Evolutionary conservation across 1,140 invertebrate genomes (phyloP), one percentile per base, ranked within the genome.

Genomic region (Eurosta solidaginis): DNA sequence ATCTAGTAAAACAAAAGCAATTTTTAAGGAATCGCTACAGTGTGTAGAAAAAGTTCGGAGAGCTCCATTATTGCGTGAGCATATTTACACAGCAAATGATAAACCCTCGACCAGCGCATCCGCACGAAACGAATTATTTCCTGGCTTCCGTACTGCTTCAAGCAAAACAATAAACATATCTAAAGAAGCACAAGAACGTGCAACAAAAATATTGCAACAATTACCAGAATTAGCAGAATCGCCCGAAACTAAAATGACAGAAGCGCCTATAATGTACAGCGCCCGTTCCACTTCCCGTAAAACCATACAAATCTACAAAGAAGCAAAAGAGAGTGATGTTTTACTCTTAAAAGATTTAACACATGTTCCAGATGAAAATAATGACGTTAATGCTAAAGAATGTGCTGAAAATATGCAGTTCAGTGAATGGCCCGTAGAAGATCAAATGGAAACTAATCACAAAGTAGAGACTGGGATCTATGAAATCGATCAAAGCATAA

Each of bases 131-230:
- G 17, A 42, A n/a, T 9, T 29, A 22, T 68, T 42, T 20, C 7
- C 54, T 9, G 77, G 77, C 4, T 78, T 78, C 45, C 47, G 49
- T 2, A 78, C 77, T 1, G 77, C 77, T 75, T 74, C 68, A n/a
- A 74, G 49, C 25, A 78, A 74, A 54, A 14, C 20, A 49, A 74
- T 78, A 36, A 74, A 40, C 40, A 74, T 78, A 29, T 78, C 77
- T 1, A 45, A 47, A 27, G 52, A 74, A 52, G 77, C 77, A 22
- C 45, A 54, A 20, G 63, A 74, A 42, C 47, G 40, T 20, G 77
- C 68, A 6, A 40, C 36, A 49, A 74, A 54, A 20, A 36, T 78
- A 50, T n/a, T 78, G 52, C 25, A 49, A n/a, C 17, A 74, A 52
- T 22, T 78, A 22, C 44, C 42, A 17, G 45, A 50, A 7, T 12